A percentile compares a stretch with the other conserved stretches of the same genome.
These are phyloP conservation scores for Ginglymostoma cirratum DNA, from an alignment of 2,113 vertebrate species.

Conservation along the genomic window DNA sequence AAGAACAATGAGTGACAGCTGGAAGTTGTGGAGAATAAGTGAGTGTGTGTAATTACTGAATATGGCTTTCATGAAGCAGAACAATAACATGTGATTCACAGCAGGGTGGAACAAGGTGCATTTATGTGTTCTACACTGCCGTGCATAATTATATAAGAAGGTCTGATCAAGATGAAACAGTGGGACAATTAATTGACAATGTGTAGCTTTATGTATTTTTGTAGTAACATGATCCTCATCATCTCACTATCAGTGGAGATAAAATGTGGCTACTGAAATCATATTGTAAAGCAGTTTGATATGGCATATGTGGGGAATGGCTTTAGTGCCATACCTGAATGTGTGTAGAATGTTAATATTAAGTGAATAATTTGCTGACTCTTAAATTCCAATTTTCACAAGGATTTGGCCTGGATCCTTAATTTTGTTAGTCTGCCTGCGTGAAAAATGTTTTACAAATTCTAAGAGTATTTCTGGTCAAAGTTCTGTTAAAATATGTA, in stretches of 20 bases:
- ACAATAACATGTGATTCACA: slow-evolving; percentile 10
- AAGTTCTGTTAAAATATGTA: not conserved
- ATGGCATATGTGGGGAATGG: not conserved
- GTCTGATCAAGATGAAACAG: not conserved
- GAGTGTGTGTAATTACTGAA: not conserved
- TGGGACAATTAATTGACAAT: not conserved
- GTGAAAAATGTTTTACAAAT: not conserved
- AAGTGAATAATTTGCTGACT: not conserved
- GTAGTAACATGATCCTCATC: not conserved
- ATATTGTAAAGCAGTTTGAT: not conserved
- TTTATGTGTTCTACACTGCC: not conserved
- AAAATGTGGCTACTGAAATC: not conserved
- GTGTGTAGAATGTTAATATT: too few relatives aligned
- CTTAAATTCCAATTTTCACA: not conserved
- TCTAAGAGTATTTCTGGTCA: not conserved
- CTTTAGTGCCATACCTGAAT: too few relatives aligned
- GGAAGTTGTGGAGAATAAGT: not conserved
- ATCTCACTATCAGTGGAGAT: not conserved
- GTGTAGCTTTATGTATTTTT: not conserved
- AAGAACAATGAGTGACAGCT: not conserved
- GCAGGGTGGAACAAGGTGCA: not conserved
- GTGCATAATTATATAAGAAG: not conserved
- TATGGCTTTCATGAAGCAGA: not conserved
- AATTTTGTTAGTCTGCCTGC: not conserved
- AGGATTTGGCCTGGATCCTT: not conserved